These are phyloP conservation scores for Hypolimnas misippus DNA, from an alignment of 2,888 invertebrate genomes.

Conservation along the genomic window DNA sequence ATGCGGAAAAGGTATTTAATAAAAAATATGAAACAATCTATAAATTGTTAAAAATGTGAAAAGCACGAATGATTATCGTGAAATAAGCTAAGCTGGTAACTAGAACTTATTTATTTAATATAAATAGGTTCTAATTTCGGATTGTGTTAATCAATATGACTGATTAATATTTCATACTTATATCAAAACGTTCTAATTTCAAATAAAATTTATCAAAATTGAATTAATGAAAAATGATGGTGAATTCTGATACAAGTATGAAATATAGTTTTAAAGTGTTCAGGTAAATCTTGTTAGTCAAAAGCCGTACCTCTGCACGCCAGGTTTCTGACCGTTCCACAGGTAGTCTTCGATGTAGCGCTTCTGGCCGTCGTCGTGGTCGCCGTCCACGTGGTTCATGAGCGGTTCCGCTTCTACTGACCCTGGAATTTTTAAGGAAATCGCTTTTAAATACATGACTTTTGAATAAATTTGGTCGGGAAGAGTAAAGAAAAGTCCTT, in stretches of 20 bases:
- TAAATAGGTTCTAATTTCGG: conserved; percentile 27
- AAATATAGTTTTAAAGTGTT: conserved; percentile 19
- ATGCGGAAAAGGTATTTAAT: conserved; percentile 51
- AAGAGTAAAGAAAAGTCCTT: too few species aligned
- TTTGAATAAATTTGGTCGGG: neutral
- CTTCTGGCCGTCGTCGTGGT: conserved; percentile 74
- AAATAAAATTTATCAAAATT: neutral
- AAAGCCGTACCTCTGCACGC: conserved; percentile 71
- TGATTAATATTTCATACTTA: conserved; percentile 32
- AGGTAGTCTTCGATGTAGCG: conserved; percentile 80
- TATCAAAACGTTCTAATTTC: neutral
- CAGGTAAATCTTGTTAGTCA: neutral
- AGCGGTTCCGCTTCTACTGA: conserved; percentile 90
- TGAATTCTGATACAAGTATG: conserved; percentile 17
- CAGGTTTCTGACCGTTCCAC: conserved; percentile 79
- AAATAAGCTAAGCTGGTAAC: conserved; percentile 58
- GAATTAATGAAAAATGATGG: neutral
- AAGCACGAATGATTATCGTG: conserved; percentile 63
- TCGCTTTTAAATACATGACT: neutral
- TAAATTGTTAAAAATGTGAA: conserved; percentile 58
- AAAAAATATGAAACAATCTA: conserved; percentile 71
- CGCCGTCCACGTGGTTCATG: conserved; percentile 87
- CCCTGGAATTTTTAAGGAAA: conserved; percentile 64
- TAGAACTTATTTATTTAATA: conserved; percentile 29
- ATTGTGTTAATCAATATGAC: conserved; percentile 9